Percentiles rank a stretch among this genome's conserved stretches.
These are phyloP conservation scores for Oncorhynchus tshawytscha DNA, from an alignment of 2,113 vertebrate species.

Conservation along the genomic window DNA sequence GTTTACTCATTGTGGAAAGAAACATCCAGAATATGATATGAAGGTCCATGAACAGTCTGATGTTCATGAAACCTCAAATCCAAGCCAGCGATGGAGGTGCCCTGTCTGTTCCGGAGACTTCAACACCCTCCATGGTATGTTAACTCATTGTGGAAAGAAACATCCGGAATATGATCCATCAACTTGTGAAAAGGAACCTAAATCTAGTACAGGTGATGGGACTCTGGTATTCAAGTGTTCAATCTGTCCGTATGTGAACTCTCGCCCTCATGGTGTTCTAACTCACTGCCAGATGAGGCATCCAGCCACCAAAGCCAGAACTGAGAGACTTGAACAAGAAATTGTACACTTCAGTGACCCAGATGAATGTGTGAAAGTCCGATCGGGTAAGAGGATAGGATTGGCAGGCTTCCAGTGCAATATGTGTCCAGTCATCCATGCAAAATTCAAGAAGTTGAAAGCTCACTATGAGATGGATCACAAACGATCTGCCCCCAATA, in stretches of 20 bases:
- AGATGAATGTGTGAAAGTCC: constrained; percentile 68
- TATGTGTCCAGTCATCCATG: constrained; percentile 78
- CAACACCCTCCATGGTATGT: constrained; percentile 73
- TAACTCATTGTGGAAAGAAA: constrained; percentile 82
- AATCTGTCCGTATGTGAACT: constrained; percentile 84
- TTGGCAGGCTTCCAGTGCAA: constrained; percentile 84
- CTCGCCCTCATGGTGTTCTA: constrained; percentile 80
- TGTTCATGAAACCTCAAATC: constrained; percentile 63
- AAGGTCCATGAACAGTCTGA: constrained; percentile 26
- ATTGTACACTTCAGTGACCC: constrained; percentile 74
- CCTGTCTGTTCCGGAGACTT: constrained; percentile 77
- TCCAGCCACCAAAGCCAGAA: constrained; percentile 76
- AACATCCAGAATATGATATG: constrained; percentile 76
- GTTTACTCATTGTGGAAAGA: constrained; percentile 58
- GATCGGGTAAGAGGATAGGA: constrained; percentile 75
- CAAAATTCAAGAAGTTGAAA: constrained; percentile 78
- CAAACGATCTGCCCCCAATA: constrained; percentile 64
- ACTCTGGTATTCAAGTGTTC: constrained; percentile 82
- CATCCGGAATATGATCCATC: constrained; percentile 78
- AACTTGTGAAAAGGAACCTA: constrained; percentile 73
- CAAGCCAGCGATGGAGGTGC: constrained; percentile 72
- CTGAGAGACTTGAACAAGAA: constrained; percentile 78
- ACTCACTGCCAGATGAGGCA: constrained; percentile 91
- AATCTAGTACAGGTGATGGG: constrained; percentile 48
- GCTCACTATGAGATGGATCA: constrained; percentile 80